Evolutionary conservation across 2,888 invertebrate species (phyloP), one percentile per base, ranked within the genome.

Genomic region (Microctonus aethiopoides): DNA sequence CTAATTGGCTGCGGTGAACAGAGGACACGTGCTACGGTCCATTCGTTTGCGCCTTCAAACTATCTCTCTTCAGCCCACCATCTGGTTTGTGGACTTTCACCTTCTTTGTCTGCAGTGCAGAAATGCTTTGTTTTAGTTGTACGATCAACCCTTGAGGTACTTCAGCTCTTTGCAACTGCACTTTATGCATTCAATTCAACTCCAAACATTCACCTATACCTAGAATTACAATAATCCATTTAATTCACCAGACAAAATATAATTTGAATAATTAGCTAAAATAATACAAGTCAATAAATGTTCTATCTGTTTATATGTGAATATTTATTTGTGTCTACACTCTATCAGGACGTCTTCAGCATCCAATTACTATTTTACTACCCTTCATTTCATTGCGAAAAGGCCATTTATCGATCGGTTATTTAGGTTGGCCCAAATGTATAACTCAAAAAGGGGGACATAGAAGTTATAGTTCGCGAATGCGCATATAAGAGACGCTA

Each of bases 1-100:
- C 80, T 84, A 84, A 84, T 84, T 84, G 82, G 83, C 81, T 82
- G 83, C 73, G 82, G 81, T 77, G 76, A 79, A 77, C 75, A 70
- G 72, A 75, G 74, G 75, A 77, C 75, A 74, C 77, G 74, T 74
- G 64, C 72, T 70, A 66, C 24, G 62, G 68, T 71, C 71, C 67
- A 67, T 67, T 64, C 54, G 62, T 54, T 61, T 62, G 67, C 32
- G 57, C 41, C 64, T 60, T 54, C 34, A 56, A 65, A 60, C 11
- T 34, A 52, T 29, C 70, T 13, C 26, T 26, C 16, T 46, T 16
- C 6, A 6, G 34, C 67, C 36, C 16, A 41, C 34, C 52, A 46
- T 52, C 39, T 32, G 67, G 41, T 34, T 63, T 61, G 64, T 60
- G 70, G 54, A 73, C 68, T 69, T 64, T 67, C 36, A 61, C 51